Evolutionary conservation across 2,113 vertebrate genomes (phyloP).

Genomic region (Podarcis cretensis): DNA sequence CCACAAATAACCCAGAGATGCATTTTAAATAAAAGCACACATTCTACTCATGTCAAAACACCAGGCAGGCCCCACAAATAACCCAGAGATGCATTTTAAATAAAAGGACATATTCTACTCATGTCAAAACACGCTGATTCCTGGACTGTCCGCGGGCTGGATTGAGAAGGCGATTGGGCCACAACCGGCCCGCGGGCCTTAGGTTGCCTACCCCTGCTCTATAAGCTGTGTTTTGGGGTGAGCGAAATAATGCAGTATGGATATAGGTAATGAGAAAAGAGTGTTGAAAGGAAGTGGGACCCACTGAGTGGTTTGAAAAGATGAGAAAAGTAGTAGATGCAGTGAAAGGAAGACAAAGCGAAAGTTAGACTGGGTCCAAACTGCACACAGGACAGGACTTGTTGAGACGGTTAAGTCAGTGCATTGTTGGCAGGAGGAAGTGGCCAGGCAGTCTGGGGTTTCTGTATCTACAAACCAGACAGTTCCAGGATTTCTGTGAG

Average conservation of each 20-base stretch:
- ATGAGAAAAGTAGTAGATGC: not conserved
- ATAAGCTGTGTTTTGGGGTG: not conserved
- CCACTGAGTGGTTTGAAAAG: not conserved
- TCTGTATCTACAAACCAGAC: not conserved
- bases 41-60: too few relatives aligned
- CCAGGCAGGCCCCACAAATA: too few relatives aligned
- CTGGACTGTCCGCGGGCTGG: too few relatives aligned
- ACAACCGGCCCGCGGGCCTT: too few relatives aligned
- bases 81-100: too few relatives aligned
- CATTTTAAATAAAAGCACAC: too few relatives aligned
- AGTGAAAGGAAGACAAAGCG: not conserved
- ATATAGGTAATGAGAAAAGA: not conserved
- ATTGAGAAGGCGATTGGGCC: too few relatives aligned
- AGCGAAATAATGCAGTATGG: not conserved
- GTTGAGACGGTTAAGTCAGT: not conserved
- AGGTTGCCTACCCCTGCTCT: not conserved
- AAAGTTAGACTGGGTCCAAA: not conserved
- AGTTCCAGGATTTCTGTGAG: not conserved
- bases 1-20: too few relatives aligned
- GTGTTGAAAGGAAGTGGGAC: not conserved
- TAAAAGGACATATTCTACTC: too few relatives aligned
- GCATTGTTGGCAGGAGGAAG: constrained; percentile 7
- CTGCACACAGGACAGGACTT: not conserved
- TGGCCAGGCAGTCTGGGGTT: not conserved
- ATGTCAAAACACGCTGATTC: too few relatives aligned